phyloP scores from a whole-genome alignment of 2,113 vertebrate species.

The Caranx ignobilis region DNA sequence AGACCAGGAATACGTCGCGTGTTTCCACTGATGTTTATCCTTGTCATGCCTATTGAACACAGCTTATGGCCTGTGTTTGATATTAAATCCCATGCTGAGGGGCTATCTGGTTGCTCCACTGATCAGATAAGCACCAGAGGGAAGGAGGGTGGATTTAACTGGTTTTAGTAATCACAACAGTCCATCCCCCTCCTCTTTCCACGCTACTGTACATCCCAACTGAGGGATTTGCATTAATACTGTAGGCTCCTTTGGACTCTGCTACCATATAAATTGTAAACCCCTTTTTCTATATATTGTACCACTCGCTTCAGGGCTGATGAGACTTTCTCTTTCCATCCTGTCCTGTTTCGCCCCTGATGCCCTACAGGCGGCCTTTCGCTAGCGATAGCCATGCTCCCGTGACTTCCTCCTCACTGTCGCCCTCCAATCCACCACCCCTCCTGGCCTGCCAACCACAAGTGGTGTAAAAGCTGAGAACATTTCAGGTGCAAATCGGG shows the following conservation, averaged over 20 bases:
- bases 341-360: slow-evolving; percentile 53
- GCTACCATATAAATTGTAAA: slow-evolving; percentile 26
- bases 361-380: slow-evolving; percentile 61
- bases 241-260: slow-evolving; percentile 25
- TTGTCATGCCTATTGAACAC: slow-evolving; percentile 67
- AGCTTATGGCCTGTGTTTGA: slow-evolving; percentile 68
- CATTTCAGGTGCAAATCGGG: slow-evolving; percentile 55
- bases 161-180: slow-evolving; percentile 74
- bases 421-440: slow-evolving; percentile 21
- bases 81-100: slow-evolving; percentile 71
- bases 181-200: slow-evolving; percentile 18
- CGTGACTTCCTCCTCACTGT: slow-evolving; percentile 51
- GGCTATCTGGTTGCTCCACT: slow-evolving; percentile 59
- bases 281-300: slow-evolving; percentile 27
- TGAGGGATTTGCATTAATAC: slow-evolving; percentile 61
- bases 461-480: slow-evolving; percentile 57
- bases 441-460: slow-evolving; percentile 48
- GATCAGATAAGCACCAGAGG: slow-evolving; percentile 78
- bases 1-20: slow-evolving; percentile 25
- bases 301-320: slow-evolving; percentile 56
- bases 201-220: slow-evolving; percentile 48
- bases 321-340: slow-evolving; percentile 43
- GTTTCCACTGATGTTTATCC: slow-evolving; percentile 70
- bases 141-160: slow-evolving; percentile 73
- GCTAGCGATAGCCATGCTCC: slow-evolving; percentile 57